Evolutionary conservation across 2,797 vertebrate genomes (phyloP).

Genomic region (Coregonus sp.): DNA sequence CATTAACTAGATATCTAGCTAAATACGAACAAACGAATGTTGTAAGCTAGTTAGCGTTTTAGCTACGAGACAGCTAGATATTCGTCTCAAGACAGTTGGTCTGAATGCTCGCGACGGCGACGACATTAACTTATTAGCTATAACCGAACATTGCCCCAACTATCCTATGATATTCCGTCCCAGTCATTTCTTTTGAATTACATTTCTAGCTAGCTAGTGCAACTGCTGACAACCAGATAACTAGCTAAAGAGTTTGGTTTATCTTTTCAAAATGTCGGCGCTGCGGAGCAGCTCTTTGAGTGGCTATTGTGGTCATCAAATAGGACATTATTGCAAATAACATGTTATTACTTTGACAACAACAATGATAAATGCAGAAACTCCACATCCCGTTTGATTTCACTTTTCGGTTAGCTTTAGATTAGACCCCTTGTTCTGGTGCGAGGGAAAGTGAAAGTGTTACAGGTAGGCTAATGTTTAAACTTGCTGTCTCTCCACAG

Average conservation of each 20-base stretch:
- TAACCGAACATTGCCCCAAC: neutral
- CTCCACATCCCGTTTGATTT: neutral
- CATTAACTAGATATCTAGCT: neutral
- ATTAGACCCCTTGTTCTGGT: neutral
- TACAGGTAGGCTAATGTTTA: neutral
- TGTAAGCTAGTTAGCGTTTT: neutral
- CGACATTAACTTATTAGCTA: neutral
- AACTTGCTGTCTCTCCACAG: constrained; percentile 3
- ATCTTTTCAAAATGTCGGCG: neutral
- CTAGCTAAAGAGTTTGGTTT: neutral
- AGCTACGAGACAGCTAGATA: neutral
- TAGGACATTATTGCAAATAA: neutral
- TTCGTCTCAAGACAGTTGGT: neutral
- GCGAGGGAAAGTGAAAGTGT: neutral
- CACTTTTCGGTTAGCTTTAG: neutral
- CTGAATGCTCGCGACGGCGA: neutral
- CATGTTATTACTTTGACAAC: neutral
- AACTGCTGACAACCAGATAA: neutral
- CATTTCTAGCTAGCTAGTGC: neutral
- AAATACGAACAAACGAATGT: too few relatives aligned
- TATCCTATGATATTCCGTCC: neutral
- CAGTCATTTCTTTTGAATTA: neutral
- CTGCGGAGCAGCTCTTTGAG: neutral
- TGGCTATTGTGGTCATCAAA: neutral
- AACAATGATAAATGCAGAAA: neutral